Percentiles rank a stretch among this genome's conserved stretches.
phyloP scores from a whole-genome alignment of 1,140 invertebrate species.

The Drosophila elegans region DNA sequence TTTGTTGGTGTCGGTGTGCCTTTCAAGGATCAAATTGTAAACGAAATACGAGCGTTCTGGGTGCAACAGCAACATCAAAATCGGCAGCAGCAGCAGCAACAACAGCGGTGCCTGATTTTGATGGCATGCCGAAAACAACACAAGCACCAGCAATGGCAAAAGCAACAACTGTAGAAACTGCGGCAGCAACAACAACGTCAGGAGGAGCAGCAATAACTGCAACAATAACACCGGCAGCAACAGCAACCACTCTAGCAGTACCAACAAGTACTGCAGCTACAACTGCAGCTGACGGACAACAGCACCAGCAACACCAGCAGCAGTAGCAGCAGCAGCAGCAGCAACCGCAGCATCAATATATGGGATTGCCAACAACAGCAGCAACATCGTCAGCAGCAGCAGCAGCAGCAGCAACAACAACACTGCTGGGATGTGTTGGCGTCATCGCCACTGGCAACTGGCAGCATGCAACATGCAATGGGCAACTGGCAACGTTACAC shows the following conservation, averaged over 20 bases:
- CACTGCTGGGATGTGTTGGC: slow-evolving; percentile 57
- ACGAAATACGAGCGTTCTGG: slow-evolving; percentile 70
- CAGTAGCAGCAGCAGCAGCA: background rate
- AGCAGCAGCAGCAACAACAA: slow-evolving; percentile 17
- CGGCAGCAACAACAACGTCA: slow-evolving; percentile 2
- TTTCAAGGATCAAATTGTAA: slow-evolving; percentile 78
- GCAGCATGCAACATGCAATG: slow-evolving; percentile 40
- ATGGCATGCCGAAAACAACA: slow-evolving; percentile 68
- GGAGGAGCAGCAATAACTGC: slow-evolving; percentile 32
- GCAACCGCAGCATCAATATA: slow-evolving; percentile 7
- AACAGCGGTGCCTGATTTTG: slow-evolving; percentile 61
- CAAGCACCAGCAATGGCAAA: slow-evolving; percentile 8
- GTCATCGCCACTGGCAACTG: slow-evolving; percentile 43
- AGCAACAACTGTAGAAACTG: slow-evolving; percentile 3
- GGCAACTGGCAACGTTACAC: slow-evolving; percentile 41
- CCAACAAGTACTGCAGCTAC: slow-evolving; percentile 46
- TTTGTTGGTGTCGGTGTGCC: slow-evolving; percentile 57
- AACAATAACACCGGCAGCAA: background rate
- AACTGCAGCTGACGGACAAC: slow-evolving; percentile 5
- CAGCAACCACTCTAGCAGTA: slow-evolving; percentile 9
- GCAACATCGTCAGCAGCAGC: slow-evolving; percentile 10
- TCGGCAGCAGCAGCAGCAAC: slow-evolving; percentile 32
- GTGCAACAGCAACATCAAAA: slow-evolving; percentile 51
- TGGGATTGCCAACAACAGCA: slow-evolving; percentile 42
- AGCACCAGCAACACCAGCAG: slow-evolving; percentile 37